Conservation (phyloP, 2,888 invertebrate genomes). For the Pyrgus malvae region DNA sequence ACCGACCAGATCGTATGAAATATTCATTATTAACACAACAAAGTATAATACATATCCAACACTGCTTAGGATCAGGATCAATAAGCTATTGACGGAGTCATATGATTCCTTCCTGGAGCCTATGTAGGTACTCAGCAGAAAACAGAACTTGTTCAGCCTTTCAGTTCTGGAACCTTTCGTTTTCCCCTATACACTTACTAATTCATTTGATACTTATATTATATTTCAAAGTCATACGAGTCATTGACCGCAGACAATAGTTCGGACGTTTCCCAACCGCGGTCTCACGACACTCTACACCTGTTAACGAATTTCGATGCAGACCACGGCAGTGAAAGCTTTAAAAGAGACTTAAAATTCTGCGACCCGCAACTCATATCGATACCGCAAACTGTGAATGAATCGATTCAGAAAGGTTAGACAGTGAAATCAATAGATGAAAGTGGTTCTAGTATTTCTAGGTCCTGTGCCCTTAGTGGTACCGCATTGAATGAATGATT, state of each 20-base stretch:
- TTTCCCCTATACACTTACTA: not conserved
- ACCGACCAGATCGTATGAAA: too few relatives aligned
- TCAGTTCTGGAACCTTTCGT: not conserved
- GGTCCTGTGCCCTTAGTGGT: not conserved
- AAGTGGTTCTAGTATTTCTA: not conserved
- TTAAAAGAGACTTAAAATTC: slow-evolving; percentile 20
- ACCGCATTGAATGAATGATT: too few relatives aligned
- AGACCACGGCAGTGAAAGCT: slow-evolving; percentile 34
- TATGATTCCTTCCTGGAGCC: too few relatives aligned
- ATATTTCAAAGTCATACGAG: slow-evolving; percentile 22
- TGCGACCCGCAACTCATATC: slow-evolving; percentile 10
- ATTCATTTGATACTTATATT: slow-evolving; percentile 15
- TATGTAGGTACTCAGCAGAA: too few relatives aligned
- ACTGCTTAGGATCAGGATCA: too few relatives aligned
- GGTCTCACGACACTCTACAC: slow-evolving; percentile 25
- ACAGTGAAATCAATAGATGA: not conserved
- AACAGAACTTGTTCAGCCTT: too few relatives aligned
- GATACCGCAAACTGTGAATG: slow-evolving; percentile 5
- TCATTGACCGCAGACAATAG: slow-evolving; percentile 26
- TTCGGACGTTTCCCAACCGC: slow-evolving; percentile 12
- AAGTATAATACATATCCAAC: too few relatives aligned
- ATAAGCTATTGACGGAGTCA: too few relatives aligned
- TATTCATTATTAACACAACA: too few relatives aligned
- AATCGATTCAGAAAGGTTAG: not conserved
- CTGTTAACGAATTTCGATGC: slow-evolving; percentile 30